These are phyloP conservation scores for Crocodylus rhombifer DNA, from an alignment of 2,797 vertebrate species.

Conservation along the genomic window DNA sequence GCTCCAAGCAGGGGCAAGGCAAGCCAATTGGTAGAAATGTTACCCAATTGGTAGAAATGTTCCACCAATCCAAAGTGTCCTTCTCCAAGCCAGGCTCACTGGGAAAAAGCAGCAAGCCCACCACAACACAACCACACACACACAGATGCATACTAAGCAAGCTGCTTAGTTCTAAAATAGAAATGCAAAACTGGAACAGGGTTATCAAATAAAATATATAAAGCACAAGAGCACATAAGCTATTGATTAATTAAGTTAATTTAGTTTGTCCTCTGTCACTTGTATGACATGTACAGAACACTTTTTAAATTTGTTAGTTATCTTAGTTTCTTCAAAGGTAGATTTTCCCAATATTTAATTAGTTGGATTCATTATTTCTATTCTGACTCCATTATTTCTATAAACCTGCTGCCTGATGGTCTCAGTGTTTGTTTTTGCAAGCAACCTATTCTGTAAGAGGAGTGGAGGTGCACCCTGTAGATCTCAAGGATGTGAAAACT, in stretches of 20 bases:
- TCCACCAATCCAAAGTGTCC: neutral
- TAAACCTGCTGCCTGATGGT: accelerated
- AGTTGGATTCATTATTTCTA: neutral
- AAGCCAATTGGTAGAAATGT: too few relatives aligned
- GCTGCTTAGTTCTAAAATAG: neutral
- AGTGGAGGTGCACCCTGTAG: accelerated
- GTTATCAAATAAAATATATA: neutral
- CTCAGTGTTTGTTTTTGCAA: accelerated
- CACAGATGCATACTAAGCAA: neutral
- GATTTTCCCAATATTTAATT: neutral
- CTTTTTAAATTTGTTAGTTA: constrained; percentile 28
- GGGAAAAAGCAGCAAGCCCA: too few relatives aligned
- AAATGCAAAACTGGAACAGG: neutral
- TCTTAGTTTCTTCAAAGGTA: constrained; percentile 18
- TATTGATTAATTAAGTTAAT: constrained; percentile 4
- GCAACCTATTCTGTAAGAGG: too few relatives aligned
- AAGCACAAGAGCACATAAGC: neutral
- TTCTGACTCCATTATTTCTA: neutral
- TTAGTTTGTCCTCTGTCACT: constrained; percentile 23
- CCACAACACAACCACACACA: neutral
- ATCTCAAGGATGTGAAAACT: accelerated
- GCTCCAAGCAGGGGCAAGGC: too few relatives aligned
- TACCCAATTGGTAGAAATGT: neutral
- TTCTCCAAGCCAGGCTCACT: neutral
- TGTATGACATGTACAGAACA: constrained; percentile 2